Conservation (phyloP, 2,888 invertebrate genomes). For the Campoplex capitator region DNA sequence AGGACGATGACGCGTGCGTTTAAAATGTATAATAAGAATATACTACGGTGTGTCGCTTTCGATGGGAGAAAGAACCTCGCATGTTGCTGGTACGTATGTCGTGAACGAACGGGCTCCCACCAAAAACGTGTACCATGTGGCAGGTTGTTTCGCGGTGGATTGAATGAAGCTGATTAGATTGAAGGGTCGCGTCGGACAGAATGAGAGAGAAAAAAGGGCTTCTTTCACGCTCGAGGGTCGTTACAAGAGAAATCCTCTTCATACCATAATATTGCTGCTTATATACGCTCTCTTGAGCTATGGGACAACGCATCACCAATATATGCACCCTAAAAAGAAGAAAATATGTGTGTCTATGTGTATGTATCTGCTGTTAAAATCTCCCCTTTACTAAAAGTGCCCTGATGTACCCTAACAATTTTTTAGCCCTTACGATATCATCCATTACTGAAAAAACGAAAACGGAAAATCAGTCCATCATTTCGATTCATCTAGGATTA, state of each 20-base stretch:
- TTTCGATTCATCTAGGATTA: background rate
- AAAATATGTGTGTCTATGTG: constrained; percentile 13
- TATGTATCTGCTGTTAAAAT: constrained; percentile 35
- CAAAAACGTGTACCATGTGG: constrained; percentile 76
- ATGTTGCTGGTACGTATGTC: constrained; percentile 38
- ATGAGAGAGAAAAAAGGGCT: constrained; percentile 66
- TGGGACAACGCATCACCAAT: constrained; percentile 38
- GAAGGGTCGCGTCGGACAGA: constrained; percentile 74
- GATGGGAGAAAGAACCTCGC: constrained; percentile 28
- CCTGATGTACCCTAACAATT: constrained; percentile 18
- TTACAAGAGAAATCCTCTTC: constrained; percentile 71
- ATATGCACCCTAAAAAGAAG: constrained; percentile 40
- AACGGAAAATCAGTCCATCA: constrained; percentile 53
- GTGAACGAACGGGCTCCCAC: constrained; percentile 48
- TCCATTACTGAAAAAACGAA: constrained; percentile 34
- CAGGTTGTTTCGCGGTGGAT: constrained; percentile 81
- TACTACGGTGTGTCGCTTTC: background rate
- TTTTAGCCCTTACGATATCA: constrained; percentile 40
- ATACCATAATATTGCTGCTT: constrained; percentile 67
- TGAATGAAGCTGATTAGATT: constrained; percentile 82
- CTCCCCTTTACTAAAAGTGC: constrained; percentile 61
- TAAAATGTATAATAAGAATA: constrained; percentile 39
- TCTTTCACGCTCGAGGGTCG: constrained; percentile 77
- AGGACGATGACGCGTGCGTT: constrained; percentile 61
- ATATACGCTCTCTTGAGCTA: constrained; percentile 46